Base-by-base conservation (phyloP, 2,888 invertebrate species). In the Gryllus longicercus region DNA sequence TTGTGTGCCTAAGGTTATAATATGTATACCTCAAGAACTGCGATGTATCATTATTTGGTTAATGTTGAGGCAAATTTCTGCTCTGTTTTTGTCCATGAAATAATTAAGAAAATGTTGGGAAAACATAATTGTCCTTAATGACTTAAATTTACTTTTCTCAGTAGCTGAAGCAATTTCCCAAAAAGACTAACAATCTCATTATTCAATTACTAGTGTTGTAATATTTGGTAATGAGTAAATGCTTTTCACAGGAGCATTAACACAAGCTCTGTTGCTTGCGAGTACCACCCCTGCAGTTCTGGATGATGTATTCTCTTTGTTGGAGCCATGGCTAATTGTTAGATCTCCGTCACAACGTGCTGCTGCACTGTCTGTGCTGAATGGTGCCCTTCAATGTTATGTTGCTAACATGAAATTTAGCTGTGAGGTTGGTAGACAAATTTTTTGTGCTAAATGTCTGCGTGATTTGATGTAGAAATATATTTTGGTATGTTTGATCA, bases 361-460 rank as follows among this genome's bases (percentile, higher is more conserved):
- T 63, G 91, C 92, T 0, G 89, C 92, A 0, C 86, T 89, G 12
- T 87, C 90, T 83, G 86, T 88, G 10, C 84, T 89, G 25, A 84
- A 87, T 76, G 85, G 86, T 63, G 86, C 87, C 11, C 84, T 89
- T 85, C 84, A 90, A 84, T 89, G 91, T 0, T 93, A 92, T 84
- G 91, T 93, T 18, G 92, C 92, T 84, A 91, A 93, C 82, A 92
- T 94, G 83, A 91, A 91, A 85, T 89, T 94, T 79, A 93, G 93
- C 23, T 93, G 91, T 84, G 93, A 93, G 85, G 92, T 92, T 51
- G 77, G 49, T 78, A 2, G 50, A 2, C 38, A 18, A 25, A 38
- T 49, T 63, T 2, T 49, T 51, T 63, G 16, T 63, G 63, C 63
- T 63, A 63, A 18, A 63, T 18, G 16, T 63, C 63, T n/a, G n/a